These are phyloP conservation scores for Penaeus chinensis DNA, from an alignment of 1,140 invertebrate genomes.

Conservation along the genomic window DNA sequence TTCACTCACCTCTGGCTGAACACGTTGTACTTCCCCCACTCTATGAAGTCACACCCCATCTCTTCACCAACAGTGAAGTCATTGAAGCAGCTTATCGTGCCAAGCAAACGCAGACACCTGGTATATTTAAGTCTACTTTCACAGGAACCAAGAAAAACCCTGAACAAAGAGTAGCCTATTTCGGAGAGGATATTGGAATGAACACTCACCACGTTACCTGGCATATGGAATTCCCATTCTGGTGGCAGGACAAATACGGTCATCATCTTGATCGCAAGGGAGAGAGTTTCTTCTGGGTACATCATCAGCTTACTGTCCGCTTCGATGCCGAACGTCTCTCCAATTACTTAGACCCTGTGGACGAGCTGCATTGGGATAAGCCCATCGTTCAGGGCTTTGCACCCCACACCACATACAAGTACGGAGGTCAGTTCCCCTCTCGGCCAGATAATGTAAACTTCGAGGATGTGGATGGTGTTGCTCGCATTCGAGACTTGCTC, in stretches of 20 bases:
- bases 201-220: conserved; percentile 25
- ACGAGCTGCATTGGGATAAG: conserved; percentile 3
- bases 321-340: conserved; percentile 35
- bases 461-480: conserved; percentile 19
- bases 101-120: conserved; percentile 5
- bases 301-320: conserved; percentile 33
- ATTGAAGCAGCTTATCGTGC: conserved; percentile 26
- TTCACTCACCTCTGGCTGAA: conserved; percentile 25
- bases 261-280: conserved; percentile 30
- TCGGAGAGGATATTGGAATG: conserved; percentile 24
- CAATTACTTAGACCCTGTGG: not conserved
- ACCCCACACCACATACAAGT: conserved; percentile 34
- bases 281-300: conserved; percentile 26
- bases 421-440: conserved; percentile 13
- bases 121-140: conserved; percentile 5
- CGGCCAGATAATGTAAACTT: conserved; percentile 4
- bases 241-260: conserved; percentile 36
- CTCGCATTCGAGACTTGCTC: not conserved
- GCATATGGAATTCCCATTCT: conserved; percentile 38
- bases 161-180: conserved; percentile 34
- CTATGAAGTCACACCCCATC: conserved; percentile 14
- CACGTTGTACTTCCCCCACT: conserved; percentile 12
- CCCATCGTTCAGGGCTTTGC: conserved; percentile 13
- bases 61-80: conserved; percentile 13
- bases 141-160: conserved; percentile 21